Percentiles rank a stretch among this genome's conserved stretches.
These are phyloP conservation scores for Proteles cristata DNA, from an alignment of 2,113 vertebrate genomes.

Conservation along the genomic window DNA sequence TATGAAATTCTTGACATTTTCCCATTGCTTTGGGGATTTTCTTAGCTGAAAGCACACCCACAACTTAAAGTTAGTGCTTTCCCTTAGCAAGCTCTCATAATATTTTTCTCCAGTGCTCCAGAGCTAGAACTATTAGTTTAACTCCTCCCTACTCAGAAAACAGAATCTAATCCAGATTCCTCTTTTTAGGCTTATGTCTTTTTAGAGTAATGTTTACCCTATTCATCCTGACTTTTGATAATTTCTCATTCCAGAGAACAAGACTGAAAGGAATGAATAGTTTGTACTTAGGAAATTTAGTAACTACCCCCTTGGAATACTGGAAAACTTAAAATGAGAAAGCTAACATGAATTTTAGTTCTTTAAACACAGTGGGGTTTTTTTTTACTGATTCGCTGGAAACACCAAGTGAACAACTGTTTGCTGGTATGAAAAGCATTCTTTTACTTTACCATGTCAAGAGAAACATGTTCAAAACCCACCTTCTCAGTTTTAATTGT, in stretches of 20 bases:
- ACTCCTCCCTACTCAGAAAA: background rate
- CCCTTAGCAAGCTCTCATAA: background rate
- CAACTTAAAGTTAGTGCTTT: background rate
- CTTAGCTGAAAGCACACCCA: background rate
- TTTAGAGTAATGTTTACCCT: background rate
- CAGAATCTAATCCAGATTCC: background rate
- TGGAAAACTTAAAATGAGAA: constrained; percentile 25
- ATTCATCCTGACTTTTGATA: background rate
- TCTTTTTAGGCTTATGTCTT: background rate
- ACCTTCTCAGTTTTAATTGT: background rate
- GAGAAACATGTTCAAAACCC: background rate
- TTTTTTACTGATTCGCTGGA: background rate
- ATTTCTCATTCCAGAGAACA: constrained; percentile 25
- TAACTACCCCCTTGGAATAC: background rate
- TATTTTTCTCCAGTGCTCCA: background rate
- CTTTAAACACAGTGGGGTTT: background rate
- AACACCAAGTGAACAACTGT: background rate
- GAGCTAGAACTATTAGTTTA: constrained; percentile 16
- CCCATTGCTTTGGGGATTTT: constrained; percentile 32
- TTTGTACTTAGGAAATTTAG: constrained; percentile 55
- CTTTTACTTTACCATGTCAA: background rate
- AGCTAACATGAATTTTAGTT: background rate
- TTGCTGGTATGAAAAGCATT: background rate
- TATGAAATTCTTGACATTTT: constrained; percentile 53
- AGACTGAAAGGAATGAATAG: constrained; percentile 25